phyloP scores from a whole-genome alignment of 1,140 invertebrate genomes.

The Anastrepha ludens region DNA sequence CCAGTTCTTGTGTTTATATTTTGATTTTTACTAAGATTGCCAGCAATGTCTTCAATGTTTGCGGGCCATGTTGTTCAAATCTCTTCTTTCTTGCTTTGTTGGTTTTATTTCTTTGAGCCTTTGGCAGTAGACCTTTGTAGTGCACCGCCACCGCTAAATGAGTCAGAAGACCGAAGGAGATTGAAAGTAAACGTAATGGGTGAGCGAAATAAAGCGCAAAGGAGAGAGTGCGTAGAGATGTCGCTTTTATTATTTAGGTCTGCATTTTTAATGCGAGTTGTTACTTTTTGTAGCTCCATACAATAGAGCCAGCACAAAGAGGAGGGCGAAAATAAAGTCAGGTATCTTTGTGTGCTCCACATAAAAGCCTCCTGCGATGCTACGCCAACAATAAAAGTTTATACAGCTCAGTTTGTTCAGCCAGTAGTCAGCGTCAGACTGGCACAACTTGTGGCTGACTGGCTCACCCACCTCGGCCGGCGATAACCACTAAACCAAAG shows the following conservation, averaged over 20 bases:
- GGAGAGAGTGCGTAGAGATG: not conserved
- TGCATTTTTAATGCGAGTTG: no score
- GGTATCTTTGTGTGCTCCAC: no score
- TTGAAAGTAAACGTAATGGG: not conserved
- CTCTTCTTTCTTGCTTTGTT: not conserved
- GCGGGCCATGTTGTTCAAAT: not conserved
- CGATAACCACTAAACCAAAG: not conserved
- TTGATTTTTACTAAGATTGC: not conserved
- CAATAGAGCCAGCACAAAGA: no score
- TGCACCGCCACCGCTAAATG: conserved; percentile 29
- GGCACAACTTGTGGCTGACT: no score
- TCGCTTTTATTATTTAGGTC: no score
- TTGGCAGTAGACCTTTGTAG: not conserved
- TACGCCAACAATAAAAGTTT: not conserved
- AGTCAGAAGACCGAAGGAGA: conserved; percentile 5
- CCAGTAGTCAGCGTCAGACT: no score
- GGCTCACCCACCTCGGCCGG: not conserved
- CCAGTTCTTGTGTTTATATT: not conserved
- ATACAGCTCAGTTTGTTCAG: no score
- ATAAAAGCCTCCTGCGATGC: not conserved
- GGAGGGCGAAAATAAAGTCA: no score
- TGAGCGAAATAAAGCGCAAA: not conserved
- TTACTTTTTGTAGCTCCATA: no score
- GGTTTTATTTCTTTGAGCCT: not conserved
- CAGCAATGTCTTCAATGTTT: not conserved